phyloP scores from a whole-genome alignment of 2,888 invertebrate genomes.

The Lochmaea crataegi region DNA sequence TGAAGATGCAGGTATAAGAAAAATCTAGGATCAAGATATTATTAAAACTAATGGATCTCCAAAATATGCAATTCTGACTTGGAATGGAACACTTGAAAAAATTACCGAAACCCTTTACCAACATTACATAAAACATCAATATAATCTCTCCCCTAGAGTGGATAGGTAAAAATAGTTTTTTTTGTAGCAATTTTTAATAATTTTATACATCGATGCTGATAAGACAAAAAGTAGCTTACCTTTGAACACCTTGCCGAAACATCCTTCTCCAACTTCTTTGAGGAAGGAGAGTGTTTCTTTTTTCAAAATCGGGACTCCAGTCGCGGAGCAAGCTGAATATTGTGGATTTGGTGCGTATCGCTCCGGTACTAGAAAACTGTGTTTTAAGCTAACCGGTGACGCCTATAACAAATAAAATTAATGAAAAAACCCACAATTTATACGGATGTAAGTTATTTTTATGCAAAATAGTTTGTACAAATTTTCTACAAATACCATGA shows the following conservation, averaged over 20 bases:
- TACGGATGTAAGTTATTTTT: too few relatives aligned
- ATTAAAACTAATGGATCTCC: too few relatives aligned
- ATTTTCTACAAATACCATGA: too few relatives aligned
- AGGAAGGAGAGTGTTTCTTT: conserved; percentile 77
- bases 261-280: conserved; percentile 87
- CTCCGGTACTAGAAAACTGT: conserved; percentile 74
- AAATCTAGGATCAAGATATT: too few relatives aligned
- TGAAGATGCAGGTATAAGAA: too few relatives aligned
- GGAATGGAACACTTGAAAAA: too few relatives aligned
- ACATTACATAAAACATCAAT: too few relatives aligned
- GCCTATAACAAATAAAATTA: conserved; percentile 66
- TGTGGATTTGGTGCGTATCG: conserved; percentile 82
- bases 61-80: too few relatives aligned
- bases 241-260: conserved; percentile 90
- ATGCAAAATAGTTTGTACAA: too few relatives aligned
- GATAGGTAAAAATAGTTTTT: too few relatives aligned
- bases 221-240: conserved; percentile 66
- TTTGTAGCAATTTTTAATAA: background rate
- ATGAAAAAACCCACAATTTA: background rate
- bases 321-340: conserved; percentile 70
- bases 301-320: conserved; percentile 72
- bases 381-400: conserved; percentile 69
- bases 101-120: too few relatives aligned
- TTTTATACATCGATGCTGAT: background rate
- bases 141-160: too few relatives aligned